A percentile compares a stretch with the other conserved stretches of the same genome.
Evolutionary conservation across 2,797 vertebrate species (phyloP).

Genomic region (Thamnophis elegans): DNA sequence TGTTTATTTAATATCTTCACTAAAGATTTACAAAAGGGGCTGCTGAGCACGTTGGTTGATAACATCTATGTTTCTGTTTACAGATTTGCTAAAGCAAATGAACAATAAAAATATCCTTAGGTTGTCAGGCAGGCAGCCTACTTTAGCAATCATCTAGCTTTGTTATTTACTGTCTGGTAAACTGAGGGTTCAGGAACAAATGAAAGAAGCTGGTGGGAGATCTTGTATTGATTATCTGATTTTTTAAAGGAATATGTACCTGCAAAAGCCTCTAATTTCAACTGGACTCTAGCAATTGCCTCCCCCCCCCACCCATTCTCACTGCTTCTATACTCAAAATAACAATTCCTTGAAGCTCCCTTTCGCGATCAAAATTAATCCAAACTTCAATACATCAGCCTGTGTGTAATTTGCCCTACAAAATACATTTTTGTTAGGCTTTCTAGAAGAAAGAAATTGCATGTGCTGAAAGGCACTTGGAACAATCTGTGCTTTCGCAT

Average conservation of each 20-base stretch:
- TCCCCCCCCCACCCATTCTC: background rate
- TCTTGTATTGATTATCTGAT: background rate
- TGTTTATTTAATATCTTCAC: conserved; percentile 12
- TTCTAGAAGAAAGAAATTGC: conserved; percentile 1
- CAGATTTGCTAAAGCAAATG: conserved; percentile 17
- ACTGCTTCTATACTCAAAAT: background rate
- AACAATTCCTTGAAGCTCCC: background rate
- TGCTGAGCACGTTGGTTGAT: background rate
- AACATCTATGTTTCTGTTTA: background rate
- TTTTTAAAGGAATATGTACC: background rate
- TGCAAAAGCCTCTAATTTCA: background rate
- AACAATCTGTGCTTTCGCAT: conserved; percentile 16
- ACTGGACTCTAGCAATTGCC: background rate
- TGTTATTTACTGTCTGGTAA: background rate
- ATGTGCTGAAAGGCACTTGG: conserved; percentile 6
- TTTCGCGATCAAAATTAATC: conserved; percentile 1
- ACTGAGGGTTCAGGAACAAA: background rate
- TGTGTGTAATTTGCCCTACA: background rate
- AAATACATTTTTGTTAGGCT: conserved; percentile 30
- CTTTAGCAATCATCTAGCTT: background rate
- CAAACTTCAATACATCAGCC: background rate
- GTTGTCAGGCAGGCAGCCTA: background rate
- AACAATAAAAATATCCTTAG: conserved; percentile 8
- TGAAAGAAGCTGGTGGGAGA: background rate
- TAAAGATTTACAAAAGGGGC: conserved; percentile 8